phyloP scores from a whole-genome alignment of 2,888 invertebrate genomes.

The Chrysina gloriosa region DNA sequence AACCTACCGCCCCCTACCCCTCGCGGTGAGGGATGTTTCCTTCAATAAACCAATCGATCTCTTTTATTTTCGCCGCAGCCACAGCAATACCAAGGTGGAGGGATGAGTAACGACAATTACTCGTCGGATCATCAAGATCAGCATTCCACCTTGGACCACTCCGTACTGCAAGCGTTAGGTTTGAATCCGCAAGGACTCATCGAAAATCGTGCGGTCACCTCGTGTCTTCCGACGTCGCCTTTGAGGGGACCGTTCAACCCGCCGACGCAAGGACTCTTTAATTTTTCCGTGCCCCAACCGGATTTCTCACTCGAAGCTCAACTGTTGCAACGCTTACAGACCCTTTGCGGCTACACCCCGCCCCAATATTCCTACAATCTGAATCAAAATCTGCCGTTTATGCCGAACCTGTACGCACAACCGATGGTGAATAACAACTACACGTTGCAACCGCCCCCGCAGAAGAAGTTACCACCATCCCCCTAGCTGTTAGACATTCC shows the following conservation, averaged over 20 bases:
- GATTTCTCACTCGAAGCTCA: conserved; percentile 63
- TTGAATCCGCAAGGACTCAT: conserved; percentile 58
- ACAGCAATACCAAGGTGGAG: conserved; percentile 48
- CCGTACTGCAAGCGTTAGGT: conserved; percentile 57
- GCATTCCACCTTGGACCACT: conserved; percentile 52
- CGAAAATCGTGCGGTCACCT: conserved; percentile 61
- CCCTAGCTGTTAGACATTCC: conserved; percentile 58
- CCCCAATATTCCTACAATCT: conserved; percentile 54
- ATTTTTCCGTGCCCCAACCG: conserved; percentile 56
- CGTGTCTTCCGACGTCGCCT: conserved; percentile 61
- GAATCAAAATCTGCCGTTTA: conserved; percentile 50
- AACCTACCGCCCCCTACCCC: too few species aligned
- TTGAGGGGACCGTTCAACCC: conserved; percentile 58
- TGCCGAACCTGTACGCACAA: conserved; percentile 54
- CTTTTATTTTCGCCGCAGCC: conserved; percentile 35
- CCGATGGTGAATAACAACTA: conserved; percentile 58
- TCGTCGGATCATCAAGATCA: conserved; percentile 49
- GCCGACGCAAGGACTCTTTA: conserved; percentile 57
- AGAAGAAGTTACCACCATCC: conserved; percentile 58
- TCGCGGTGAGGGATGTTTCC: too few species aligned
- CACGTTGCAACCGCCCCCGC: conserved; percentile 60
- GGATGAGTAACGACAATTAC: conserved; percentile 44
- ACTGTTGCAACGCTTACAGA: conserved; percentile 67
- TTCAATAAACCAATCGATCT: background rate
- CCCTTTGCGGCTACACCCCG: conserved; percentile 65